Conservation (phyloP, 2,888 invertebrate species). For the Chesias legatella region DNA sequence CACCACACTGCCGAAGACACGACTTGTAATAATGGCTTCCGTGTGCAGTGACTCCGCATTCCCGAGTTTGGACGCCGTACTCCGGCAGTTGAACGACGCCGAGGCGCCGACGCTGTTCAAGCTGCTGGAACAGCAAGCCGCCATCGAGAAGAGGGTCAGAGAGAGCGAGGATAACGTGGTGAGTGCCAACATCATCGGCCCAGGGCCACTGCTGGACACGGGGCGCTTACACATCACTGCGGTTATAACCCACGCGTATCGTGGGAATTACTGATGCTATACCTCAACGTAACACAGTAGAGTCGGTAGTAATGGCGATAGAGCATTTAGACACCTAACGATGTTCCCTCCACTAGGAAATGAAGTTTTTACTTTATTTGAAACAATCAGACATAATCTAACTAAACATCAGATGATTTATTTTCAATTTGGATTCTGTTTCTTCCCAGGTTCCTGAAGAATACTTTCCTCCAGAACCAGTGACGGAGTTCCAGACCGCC, state of each 20-base stretch:
- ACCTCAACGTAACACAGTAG: no score
- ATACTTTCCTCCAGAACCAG: conserved; percentile 88
- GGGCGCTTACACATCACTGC: no score
- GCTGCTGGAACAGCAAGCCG: conserved; percentile 86
- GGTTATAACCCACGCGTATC: no score
- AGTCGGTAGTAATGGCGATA: no score
- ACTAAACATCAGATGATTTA: no score
- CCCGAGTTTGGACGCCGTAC: conserved; percentile 90
- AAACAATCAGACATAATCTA: no score
- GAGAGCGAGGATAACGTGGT: conserved; percentile 65
- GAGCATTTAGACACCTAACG: no score
- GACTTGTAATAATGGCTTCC: no score
- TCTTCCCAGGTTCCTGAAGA: conserved; percentile 81
- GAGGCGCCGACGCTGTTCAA: conserved; percentile 84
- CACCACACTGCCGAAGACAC: no score
- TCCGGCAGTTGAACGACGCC: conserved; percentile 81
- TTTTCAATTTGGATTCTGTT: background rate
- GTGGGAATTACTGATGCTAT: no score
- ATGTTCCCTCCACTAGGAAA: no score
- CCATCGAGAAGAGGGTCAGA: conserved; percentile 77
- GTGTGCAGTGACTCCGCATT: conserved; percentile 90
- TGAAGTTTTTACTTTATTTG: no score
- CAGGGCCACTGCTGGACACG: background rate
- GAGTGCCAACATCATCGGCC: conserved; percentile 28
- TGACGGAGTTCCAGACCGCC: conserved; percentile 97